These are phyloP conservation scores for Drosophila quadrilineata DNA, from an alignment of 1,140 invertebrate genomes.

Conservation along the genomic window DNA sequence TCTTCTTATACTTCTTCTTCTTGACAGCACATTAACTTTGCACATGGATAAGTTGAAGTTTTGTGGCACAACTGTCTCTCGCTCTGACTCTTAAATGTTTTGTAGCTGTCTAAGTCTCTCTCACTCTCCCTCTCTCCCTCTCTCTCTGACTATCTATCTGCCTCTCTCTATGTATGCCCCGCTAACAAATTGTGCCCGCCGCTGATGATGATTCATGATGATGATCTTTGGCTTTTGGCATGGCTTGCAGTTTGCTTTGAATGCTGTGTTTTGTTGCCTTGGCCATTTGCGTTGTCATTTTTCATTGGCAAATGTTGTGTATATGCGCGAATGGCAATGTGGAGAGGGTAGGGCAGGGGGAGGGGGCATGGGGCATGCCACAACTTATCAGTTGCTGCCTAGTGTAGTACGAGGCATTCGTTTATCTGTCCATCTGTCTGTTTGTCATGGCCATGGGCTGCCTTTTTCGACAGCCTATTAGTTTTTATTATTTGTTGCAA, in stretches of 20 bases:
- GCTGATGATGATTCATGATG: constrained; percentile 77
- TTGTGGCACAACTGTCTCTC: constrained; percentile 22
- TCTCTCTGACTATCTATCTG: background rate
- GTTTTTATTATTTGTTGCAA: constrained; percentile 79
- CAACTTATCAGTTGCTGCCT: constrained; percentile 14
- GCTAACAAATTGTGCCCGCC: too few relatives aligned
- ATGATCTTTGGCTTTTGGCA: constrained; percentile 58
- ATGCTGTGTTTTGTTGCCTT: constrained; percentile 1
- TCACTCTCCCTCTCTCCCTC: constrained; percentile 9
- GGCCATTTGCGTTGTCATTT: constrained; percentile 64
- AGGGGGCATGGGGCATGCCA: background rate
- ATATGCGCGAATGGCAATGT: background rate
- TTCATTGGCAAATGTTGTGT: constrained; percentile 47
- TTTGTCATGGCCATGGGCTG: constrained; percentile 6
- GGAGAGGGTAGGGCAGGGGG: constrained; percentile 1
- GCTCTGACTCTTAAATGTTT: too few relatives aligned
- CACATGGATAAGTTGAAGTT: constrained; percentile 47
- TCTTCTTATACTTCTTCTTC: too few relatives aligned
- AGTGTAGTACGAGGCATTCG: too few relatives aligned
- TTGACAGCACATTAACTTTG: constrained; percentile 77
- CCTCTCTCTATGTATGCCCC: too few relatives aligned
- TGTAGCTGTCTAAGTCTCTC: background rate
- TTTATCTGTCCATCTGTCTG: too few relatives aligned
- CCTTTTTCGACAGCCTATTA: constrained; percentile 76
- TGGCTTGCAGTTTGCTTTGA: constrained; percentile 54